phyloP scores from a whole-genome alignment of 2,888 invertebrate genomes.

The Esperia sulphurella region DNA sequence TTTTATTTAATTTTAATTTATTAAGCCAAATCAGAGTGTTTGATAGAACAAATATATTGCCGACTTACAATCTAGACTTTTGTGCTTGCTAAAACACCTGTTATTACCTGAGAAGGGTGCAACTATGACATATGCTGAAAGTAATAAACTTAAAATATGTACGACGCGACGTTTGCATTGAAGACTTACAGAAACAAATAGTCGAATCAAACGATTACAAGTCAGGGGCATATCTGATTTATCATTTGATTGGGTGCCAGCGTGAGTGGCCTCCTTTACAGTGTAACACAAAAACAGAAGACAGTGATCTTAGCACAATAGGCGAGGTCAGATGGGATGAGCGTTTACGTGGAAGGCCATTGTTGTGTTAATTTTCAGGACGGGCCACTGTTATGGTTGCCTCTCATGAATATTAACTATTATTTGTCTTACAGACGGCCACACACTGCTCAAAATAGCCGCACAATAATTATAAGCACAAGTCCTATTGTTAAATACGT shows the following conservation, averaged over 20 bases:
- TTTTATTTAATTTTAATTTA: too few species aligned
- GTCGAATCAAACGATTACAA: too few species aligned
- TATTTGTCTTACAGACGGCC: constrained; percentile 56
- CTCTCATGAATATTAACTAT: constrained; percentile 70
- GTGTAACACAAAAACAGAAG: constrained; percentile 26
- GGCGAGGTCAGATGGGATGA: constrained; percentile 51
- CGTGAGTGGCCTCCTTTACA: background rate
- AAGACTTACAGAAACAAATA: too few species aligned
- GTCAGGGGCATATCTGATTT: too few species aligned
- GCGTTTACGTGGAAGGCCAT: constrained; percentile 46
- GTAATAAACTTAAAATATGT: too few species aligned
- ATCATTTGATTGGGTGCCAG: constrained; percentile 5
- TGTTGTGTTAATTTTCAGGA: constrained; percentile 66
- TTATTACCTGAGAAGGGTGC: too few species aligned
- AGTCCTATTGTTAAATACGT: background rate
- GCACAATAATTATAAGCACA: constrained; percentile 39
- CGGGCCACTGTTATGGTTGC: constrained; percentile 42
- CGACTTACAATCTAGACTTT: too few species aligned
- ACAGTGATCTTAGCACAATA: constrained; percentile 52
- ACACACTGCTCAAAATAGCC: constrained; percentile 48
- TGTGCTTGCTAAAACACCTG: too few species aligned
- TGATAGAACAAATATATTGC: too few species aligned
- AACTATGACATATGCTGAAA: too few species aligned
- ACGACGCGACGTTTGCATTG: too few species aligned
- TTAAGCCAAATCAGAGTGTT: too few species aligned